A percentile compares a stretch with the other conserved stretches of the same genome.
These are phyloP conservation scores for Arremon aurantiirostris DNA, from an alignment of 2,797 vertebrate genomes.

Conservation along the genomic window DNA sequence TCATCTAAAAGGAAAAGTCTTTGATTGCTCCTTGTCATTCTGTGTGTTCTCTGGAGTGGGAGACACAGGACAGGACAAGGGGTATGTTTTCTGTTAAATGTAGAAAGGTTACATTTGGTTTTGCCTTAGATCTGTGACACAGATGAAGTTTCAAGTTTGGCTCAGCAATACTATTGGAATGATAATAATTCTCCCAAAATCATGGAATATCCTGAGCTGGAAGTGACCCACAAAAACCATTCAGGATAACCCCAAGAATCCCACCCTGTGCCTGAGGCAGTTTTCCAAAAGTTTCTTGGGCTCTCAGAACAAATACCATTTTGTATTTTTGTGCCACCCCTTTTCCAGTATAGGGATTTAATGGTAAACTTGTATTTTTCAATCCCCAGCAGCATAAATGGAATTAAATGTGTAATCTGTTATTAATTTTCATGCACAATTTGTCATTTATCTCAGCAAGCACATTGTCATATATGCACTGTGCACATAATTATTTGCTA, in stretches of 20 bases:
- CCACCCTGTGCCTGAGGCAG: accelerated
- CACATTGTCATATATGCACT: accelerated
- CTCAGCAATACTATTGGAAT: neutral
- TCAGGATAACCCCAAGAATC: neutral
- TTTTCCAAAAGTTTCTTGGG: neutral
- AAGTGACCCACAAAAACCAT: neutral
- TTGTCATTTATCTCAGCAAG: neutral
- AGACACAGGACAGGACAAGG: neutral
- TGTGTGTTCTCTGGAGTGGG: accelerated
- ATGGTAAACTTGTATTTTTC: neutral
- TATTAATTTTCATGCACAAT: neutral
- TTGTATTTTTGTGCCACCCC: neutral
- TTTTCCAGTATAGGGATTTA: neutral
- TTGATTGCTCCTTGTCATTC: neutral
- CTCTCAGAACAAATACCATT: accelerated
- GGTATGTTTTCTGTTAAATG: neutral
- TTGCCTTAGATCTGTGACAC: neutral
- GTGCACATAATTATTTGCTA: accelerated
- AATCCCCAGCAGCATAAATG: neutral
- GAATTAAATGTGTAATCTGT: neutral
- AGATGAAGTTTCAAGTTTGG: neutral
- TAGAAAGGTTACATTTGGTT: neutral
- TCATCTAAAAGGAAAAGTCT: neutral
- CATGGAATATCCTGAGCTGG: neutral
- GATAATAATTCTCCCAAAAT: neutral